Evolutionary conservation across 1,140 invertebrate species (phyloP).

Genomic region (Cydia splendana): DNA sequence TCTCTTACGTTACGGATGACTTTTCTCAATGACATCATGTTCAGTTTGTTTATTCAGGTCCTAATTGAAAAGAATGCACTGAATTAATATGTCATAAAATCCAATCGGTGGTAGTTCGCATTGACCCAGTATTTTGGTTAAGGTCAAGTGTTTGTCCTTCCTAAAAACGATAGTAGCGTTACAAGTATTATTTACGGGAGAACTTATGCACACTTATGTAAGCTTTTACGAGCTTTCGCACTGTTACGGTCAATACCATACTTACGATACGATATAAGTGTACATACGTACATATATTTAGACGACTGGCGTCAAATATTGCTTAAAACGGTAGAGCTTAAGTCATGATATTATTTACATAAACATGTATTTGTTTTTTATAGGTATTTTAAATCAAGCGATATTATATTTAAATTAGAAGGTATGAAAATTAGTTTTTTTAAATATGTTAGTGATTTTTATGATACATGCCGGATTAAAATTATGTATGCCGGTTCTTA

Average conservation of each 20-base stretch:
- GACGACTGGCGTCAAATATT: background rate
- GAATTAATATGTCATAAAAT: slow-evolving; percentile 14
- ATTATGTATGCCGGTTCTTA: too few species aligned
- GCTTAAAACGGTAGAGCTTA: background rate
- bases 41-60: background rate
- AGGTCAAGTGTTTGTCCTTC: slow-evolving; percentile 29
- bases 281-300: background rate
- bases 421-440: too few species aligned
- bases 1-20: too few species aligned
- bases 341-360: too few species aligned
- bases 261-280: background rate
- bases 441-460: too few species aligned
- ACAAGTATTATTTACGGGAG: slow-evolving; percentile 28
- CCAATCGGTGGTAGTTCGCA: background rate
- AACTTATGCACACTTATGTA: slow-evolving; percentile 18
- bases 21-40: background rate
- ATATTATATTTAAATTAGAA: too few species aligned
- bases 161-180: slow-evolving; percentile 28
- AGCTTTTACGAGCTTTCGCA: slow-evolving; percentile 6
- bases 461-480: too few species aligned
- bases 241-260: background rate
- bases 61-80: slow-evolving; percentile 5
- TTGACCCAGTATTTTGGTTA: slow-evolving; percentile 27
- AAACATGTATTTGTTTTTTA: too few species aligned
- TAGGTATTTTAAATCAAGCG: too few species aligned